Evolutionary conservation across 2,888 invertebrate genomes (phyloP), one percentile per base, ranked within the genome.

Genomic region (Drosophila macrothrix): DNA sequence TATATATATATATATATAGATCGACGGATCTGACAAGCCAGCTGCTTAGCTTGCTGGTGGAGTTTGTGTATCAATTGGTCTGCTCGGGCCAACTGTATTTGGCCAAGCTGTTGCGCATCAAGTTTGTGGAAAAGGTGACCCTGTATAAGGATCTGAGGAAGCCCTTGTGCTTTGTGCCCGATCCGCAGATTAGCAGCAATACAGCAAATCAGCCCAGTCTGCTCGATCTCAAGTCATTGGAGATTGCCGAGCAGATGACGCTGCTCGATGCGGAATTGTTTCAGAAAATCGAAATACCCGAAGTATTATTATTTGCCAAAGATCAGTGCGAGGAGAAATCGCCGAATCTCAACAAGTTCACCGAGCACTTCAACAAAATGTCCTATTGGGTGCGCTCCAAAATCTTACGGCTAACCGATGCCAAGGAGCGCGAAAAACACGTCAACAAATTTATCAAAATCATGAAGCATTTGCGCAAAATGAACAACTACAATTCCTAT

Each of bases 341-440:
- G 92, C 99, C 99, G 4, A 99, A 99, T 94, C 95, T 99, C 68
- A 99, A 98, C 39, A 95, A 97, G 82, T 99, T 99, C 93, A 99
- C 99, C 0, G 99, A 99, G 93, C 99, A 99, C 94, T 99, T 99
- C 94, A 99, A 99, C 93, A 99, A 99, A 94, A 98, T 99, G 98
- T 99, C 99, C 69, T 99, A 97, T 92, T 99, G 99, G 99, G 98
- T 98, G 50, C 95, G 99, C 65, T 98, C 99, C 4, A 95, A 97
- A 92, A 99, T 99, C 89, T 94, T 99, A 62, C 97, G 97, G 85
- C 97, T 97, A 93, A 95, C 96, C 84, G 99, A 99, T 91, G 97
- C 97, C n/a, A 97, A 97, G 90, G 99, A 99, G 90, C 95, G 99
- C 39, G 99, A 99, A 93, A 97, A 97, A 91, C 98, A 97, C 93